Evolutionary conservation across 2,113 vertebrate genomes (phyloP), one percentile per base, ranked within the genome.

Genomic region (Myocastor coypus): DNA sequence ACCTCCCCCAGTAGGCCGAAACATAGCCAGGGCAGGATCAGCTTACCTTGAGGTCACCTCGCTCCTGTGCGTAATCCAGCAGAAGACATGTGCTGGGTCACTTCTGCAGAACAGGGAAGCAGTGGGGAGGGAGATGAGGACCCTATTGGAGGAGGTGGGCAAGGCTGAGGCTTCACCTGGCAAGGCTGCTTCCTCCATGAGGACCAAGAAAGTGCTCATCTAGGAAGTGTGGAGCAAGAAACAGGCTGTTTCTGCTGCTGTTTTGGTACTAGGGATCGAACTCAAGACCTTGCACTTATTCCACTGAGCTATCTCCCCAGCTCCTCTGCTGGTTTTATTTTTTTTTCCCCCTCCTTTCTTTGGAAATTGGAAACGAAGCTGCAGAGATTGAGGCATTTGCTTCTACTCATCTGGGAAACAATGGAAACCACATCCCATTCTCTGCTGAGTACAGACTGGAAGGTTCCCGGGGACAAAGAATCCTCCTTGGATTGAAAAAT

Each of bases 401-500:
- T 95, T 81, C 89, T 81, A 14, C 75, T 93, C 64, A 84, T 97
- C 63, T 83, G 86, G 68, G 84, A 89, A 94, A 93, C 42, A 22
- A 20, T 73, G 32, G 94, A 94, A 78, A n/a, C 64, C 68, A 28
- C 30, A 19, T 81, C 89, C 86, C 42, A 94, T 50, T 85, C 50
- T 88, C 84, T 93, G 37, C 61, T 20, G 50, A 73, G 40, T 88
- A 88, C 3, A 91, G 77, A 94, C 75, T 96, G 82, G 46, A 92
- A 87, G 87, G 77, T 57, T 80, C 68, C 68, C 69, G 26, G n/a
- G 22, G 42, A 82, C n/a, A 75, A 19, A 8, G 86, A 97, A 93
- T 64, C 89, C 69, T 94, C 83, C 78, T 97, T 97, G 82, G 52
- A 87, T 89, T 94, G 40, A 61, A 78, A 96, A 68, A 82, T 4